These are phyloP conservation scores for Ceratitis capitata DNA, from an alignment of 1,140 invertebrate species.

Conservation along the genomic window DNA sequence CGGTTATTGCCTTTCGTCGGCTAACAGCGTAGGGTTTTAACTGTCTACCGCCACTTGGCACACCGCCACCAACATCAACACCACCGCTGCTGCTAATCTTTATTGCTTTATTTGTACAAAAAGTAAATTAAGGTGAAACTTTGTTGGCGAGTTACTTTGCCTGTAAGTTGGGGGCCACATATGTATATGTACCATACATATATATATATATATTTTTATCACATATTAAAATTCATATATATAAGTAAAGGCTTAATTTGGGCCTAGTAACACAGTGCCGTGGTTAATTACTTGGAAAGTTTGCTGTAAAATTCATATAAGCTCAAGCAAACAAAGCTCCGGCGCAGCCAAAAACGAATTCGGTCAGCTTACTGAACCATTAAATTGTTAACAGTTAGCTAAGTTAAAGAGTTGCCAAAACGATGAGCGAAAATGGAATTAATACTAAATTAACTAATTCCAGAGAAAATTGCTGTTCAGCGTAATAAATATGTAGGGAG, in stretches of 20 bases:
- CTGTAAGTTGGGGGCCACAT: neutral
- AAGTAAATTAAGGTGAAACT: neutral
- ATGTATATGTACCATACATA: neutral
- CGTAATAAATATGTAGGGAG: no score
- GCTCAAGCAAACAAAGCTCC: neutral
- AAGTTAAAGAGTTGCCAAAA: neutral
- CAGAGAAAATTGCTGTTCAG: no score
- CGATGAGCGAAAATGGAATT: neutral
- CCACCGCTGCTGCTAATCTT: neutral
- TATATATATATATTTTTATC: neutral
- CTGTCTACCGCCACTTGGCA: neutral
- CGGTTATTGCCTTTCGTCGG: constrained; percentile 18
- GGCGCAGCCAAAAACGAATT: neutral
- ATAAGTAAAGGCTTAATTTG: neutral
- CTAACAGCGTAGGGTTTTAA: neutral
- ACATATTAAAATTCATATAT: neutral
- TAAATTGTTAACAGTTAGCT: neutral
- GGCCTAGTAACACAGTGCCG: constrained; percentile 1
- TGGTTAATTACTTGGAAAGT: constrained; percentile 21
- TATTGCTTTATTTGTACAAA: constrained; percentile 26
- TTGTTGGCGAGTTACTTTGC: neutral
- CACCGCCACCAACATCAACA: neutral
- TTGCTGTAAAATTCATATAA: neutral
- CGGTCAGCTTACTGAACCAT: neutral
- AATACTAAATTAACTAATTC: no score